These are phyloP conservation scores for Ochotona princeps DNA, from an alignment of 2,113 vertebrate genomes.

Conservation along the genomic window DNA sequence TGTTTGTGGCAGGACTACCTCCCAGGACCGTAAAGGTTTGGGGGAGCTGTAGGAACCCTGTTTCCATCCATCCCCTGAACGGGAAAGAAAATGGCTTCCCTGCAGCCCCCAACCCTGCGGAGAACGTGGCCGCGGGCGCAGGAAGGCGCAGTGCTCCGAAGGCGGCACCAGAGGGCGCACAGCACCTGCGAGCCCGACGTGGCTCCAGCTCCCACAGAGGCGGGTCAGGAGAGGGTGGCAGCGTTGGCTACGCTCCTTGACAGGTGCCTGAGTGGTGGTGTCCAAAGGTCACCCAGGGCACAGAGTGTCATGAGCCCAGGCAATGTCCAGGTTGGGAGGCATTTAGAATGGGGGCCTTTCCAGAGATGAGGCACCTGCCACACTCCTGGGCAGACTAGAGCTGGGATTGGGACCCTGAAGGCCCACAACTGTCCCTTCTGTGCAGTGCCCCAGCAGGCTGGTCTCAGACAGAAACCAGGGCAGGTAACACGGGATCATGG, in stretches of 20 bases:
- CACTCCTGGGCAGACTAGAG: too few species aligned
- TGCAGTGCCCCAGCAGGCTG: background rate
- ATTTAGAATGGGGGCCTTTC: background rate
- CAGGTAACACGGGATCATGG: background rate
- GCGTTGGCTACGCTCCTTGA: accelerated
- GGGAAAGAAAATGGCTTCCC: background rate
- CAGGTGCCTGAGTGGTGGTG: background rate
- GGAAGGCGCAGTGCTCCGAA: background rate
- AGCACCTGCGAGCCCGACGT: background rate
- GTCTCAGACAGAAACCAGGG: background rate
- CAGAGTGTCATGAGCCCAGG: too few species aligned
- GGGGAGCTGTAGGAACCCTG: background rate
- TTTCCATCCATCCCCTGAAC: accelerated
- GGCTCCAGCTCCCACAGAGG: accelerated
- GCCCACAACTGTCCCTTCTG: background rate
- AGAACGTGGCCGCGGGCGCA: accelerated
- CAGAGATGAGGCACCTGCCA: background rate
- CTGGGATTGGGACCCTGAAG: background rate
- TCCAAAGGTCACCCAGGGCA: background rate
- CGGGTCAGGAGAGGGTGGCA: background rate
- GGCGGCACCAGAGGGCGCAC: conserved; percentile 30
- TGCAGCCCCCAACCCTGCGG: accelerated
- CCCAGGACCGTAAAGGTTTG: background rate
- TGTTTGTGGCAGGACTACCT: background rate
- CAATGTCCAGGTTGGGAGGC: background rate